Evolutionary conservation across 2,113 vertebrate species (phyloP).

Genomic region (Argyrosomus japonicus): DNA sequence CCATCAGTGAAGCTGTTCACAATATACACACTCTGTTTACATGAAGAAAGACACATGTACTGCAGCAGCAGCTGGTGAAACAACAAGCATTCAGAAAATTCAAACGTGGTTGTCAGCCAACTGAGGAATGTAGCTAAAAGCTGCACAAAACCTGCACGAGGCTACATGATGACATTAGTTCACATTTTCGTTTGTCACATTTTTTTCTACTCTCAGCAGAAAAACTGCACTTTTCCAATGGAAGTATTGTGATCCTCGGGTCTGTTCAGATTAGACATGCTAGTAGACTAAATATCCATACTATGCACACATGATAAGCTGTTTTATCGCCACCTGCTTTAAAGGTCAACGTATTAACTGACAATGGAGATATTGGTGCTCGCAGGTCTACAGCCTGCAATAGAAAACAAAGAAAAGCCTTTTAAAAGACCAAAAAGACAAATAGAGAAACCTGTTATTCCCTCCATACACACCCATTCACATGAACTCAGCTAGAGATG

Average conservation of each 20-base stretch:
- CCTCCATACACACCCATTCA: slow-evolving; percentile 15
- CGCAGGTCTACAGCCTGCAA: neutral
- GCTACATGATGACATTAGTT: neutral
- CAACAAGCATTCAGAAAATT: neutral
- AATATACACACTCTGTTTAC: neutral
- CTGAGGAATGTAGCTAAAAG: neutral
- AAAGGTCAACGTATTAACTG: neutral
- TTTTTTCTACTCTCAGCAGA: neutral
- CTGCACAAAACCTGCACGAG: neutral
- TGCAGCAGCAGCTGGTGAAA: neutral
- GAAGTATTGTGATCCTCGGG: neutral
- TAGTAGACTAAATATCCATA: neutral
- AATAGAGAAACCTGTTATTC: slow-evolving; percentile 2
- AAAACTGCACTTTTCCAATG: neutral
- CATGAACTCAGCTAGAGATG: slow-evolving; percentile 34
- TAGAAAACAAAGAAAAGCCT: neutral
- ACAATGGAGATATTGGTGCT: neutral
- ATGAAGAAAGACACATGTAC: neutral
- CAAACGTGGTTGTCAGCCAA: neutral
- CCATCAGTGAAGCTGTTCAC: neutral
- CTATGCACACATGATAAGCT: neutral
- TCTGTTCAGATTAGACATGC: neutral
- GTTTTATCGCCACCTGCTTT: neutral
- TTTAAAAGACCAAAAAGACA: slow-evolving; percentile 8
- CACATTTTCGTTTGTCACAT: neutral